Conservation (phyloP, 1,140 invertebrate genomes). For the Aphelenchoides besseyi region DNA sequence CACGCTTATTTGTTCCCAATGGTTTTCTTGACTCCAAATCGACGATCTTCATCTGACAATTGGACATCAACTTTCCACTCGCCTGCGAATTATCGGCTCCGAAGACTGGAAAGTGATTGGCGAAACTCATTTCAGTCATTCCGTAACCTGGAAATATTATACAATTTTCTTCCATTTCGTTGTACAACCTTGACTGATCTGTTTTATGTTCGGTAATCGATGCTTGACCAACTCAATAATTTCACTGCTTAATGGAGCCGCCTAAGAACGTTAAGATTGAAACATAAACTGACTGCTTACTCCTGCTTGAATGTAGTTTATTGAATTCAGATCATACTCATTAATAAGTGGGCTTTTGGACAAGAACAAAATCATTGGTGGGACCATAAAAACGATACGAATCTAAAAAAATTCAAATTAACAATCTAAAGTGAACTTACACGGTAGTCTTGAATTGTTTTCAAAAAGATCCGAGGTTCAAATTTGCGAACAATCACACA, state of each 20-base stretch:
- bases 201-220: conserved; percentile 19
- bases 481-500: conserved; percentile 75
- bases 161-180: not conserved
- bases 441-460: conserved; percentile 68
- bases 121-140: conserved; percentile 26
- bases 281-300: not conserved
- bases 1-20: conserved; percentile 29
- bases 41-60: conserved; percentile 35
- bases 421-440: not conserved
- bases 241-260: conserved; percentile 20
- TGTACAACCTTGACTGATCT: conserved; percentile 20
- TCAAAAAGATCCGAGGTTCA: conserved; percentile 70
- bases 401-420: conserved; percentile 62
- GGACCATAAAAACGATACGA: conserved; percentile 23
- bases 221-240: conserved; percentile 20
- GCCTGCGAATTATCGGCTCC: not conserved
- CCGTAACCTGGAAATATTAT: conserved; percentile 20
- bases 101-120: conserved; percentile 15
- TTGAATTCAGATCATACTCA: conserved; percentile 14
- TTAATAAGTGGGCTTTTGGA: conserved; percentile 7
- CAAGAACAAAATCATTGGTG: conserved; percentile 22
- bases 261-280: not conserved
- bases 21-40: conserved; percentile 34
- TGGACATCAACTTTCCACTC: conserved; percentile 17
- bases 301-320: conserved; percentile 21